Evolutionary conservation across 1,140 invertebrate species (phyloP).

Genomic region (Brachionus manjavacas): DNA sequence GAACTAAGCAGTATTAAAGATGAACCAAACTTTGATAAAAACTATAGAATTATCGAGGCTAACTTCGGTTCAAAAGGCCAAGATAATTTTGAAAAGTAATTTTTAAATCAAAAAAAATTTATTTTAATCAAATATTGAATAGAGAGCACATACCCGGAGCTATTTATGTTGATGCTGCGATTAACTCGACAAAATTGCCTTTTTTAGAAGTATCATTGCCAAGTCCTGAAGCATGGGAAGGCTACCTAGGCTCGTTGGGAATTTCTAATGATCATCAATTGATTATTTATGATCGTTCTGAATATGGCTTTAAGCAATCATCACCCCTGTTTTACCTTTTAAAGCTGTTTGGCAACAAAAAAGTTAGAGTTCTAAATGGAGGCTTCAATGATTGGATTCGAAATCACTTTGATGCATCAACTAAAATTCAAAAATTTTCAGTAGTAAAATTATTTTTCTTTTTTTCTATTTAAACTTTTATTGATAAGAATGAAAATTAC

Average conservation of each 20-base stretch:
- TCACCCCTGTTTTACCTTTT: slow-evolving; percentile 46
- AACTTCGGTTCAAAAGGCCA: not conserved
- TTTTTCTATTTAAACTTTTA: not conserved
- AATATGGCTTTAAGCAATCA: slow-evolving; percentile 45
- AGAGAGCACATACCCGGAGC: slow-evolving; percentile 4
- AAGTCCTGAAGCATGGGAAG: slow-evolving; percentile 44
- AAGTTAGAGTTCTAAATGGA: slow-evolving; percentile 46
- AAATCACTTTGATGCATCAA: not conserved
- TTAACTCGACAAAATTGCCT: not conserved
- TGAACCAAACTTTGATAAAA: not conserved
- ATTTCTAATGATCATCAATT: slow-evolving; percentile 45
- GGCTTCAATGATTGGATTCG: slow-evolving; percentile 46
- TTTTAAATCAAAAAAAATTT: not conserved
- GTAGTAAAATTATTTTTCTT: not conserved
- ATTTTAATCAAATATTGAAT: not conserved
- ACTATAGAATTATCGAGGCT: not conserved
- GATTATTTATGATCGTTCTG: slow-evolving; percentile 45
- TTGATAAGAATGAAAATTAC: not conserved
- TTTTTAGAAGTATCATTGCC: slow-evolving; percentile 46
- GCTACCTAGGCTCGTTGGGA: slow-evolving; percentile 43
- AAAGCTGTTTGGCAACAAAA: slow-evolving; percentile 45
- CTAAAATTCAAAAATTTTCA: not conserved
- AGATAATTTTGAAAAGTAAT: not conserved
- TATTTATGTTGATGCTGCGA: slow-evolving; percentile 5
- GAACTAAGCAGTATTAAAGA: not conserved